Percentiles rank a stretch among this genome's conserved stretches.
Evolutionary conservation across 2,888 invertebrate species (phyloP).

Genomic region (Biston betularia): DNA sequence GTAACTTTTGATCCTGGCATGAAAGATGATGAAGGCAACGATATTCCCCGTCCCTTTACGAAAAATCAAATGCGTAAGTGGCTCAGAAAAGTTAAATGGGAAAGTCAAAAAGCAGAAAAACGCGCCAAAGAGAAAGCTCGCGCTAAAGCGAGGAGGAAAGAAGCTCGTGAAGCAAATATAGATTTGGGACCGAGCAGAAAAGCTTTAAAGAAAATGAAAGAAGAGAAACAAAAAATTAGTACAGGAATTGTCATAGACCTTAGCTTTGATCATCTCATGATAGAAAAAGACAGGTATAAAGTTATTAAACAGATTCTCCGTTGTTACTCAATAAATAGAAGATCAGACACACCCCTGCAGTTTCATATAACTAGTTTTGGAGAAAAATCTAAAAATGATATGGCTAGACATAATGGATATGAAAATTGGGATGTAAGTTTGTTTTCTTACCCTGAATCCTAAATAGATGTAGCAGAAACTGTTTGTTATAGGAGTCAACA

Average conservation of each 20-base stretch:
- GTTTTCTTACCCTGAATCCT: not conserved
- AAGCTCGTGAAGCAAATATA: conserved; percentile 90
- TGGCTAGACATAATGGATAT: conserved; percentile 94
- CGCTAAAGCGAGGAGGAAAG: conserved; percentile 89
- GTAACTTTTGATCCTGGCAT: conserved; percentile 77
- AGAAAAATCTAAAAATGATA: conserved; percentile 90
- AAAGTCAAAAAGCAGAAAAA: conserved; percentile 89
- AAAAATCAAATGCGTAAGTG: conserved; percentile 90
- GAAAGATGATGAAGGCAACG: conserved; percentile 77
- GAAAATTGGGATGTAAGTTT: conserved; percentile 95
- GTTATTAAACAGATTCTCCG: conserved; percentile 95
- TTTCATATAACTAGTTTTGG: conserved; percentile 93
- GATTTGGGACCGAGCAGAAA: conserved; percentile 93
- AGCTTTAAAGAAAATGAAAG: conserved; percentile 90
- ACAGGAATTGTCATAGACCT: conserved; percentile 94
- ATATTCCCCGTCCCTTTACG: conserved; percentile 78
- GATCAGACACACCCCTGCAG: conserved; percentile 92
- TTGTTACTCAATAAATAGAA: conserved; percentile 96
- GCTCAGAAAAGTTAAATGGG: conserved; percentile 90
- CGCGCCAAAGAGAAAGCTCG: conserved; percentile 90
- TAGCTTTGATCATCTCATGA: conserved; percentile 97
- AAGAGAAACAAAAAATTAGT: conserved; percentile 89
- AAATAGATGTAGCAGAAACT: not conserved
- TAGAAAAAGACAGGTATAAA: conserved; percentile 94
- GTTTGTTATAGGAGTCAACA: too few species aligned